These are phyloP conservation scores for Phataginus tetradactyla DNA, from an alignment of 2,797 vertebrate genomes.

Conservation along the genomic window DNA sequence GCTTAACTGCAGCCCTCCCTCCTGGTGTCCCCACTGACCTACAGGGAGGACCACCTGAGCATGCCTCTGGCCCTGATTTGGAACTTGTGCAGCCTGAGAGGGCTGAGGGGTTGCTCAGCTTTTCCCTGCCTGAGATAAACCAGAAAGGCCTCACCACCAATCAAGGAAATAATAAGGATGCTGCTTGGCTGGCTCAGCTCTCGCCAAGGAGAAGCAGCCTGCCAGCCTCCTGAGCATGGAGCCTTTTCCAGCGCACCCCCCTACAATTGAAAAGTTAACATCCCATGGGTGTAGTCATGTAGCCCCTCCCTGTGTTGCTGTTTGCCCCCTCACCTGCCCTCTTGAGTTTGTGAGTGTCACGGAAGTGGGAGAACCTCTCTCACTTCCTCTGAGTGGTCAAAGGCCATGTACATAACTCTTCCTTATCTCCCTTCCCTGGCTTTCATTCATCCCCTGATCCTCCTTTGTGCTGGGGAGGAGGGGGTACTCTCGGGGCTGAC, in stretches of 20 bases:
- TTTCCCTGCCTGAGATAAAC: not conserved
- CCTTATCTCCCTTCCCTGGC: not conserved
- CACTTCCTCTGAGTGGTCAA: not conserved
- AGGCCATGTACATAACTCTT: not conserved
- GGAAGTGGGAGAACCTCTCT: not conserved
- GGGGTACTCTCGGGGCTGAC: not conserved
- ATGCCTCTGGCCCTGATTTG: rapidly evolving
- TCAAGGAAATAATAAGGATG: rapidly evolving
- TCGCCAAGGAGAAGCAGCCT: not conserved
- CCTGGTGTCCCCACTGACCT: too few species aligned
- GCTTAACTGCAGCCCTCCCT: not conserved
- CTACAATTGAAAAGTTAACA: rapidly evolving
- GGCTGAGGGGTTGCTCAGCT: not conserved
- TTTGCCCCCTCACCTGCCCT: too few species aligned
- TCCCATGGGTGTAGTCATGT: rapidly evolving
- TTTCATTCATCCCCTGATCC: not conserved
- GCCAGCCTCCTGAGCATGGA: not conserved
- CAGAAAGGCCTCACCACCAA: not conserved
- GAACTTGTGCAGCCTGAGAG: rapidly evolving
- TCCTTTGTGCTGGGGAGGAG: not conserved
- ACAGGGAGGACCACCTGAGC: not conserved
- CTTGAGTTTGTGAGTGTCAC: not conserved
- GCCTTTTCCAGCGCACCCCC: not conserved
- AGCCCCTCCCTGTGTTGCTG: rapidly evolving
- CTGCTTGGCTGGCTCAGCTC: too few species aligned